Evolutionary conservation across 2,113 vertebrate species (phyloP), one percentile per base, ranked within the genome.

Genomic region (Otocyon megalotis): DNA sequence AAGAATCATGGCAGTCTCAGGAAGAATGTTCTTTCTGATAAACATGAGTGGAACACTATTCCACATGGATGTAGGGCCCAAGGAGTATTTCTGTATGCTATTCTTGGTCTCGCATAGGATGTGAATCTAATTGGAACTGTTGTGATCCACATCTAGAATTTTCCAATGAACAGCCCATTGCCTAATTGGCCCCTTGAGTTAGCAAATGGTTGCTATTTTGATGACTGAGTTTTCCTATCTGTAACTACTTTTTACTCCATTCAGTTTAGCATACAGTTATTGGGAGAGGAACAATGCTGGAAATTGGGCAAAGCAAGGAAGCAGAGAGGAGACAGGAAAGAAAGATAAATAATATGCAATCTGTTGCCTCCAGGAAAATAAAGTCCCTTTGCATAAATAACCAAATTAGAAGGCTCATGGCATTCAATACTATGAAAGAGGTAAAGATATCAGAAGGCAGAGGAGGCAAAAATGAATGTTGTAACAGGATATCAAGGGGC

Each of bases 181-280:
- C 24, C 58, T 97, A 97, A 97, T 96, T 97, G 97, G 94, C 88
- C 97, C 96, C 98, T 95, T 92, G 98, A 97, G 97, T 96, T 96
- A 93, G 32, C 65, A 95, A 97, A 96, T 50, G 76, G 94, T 96
- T 97, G 94, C 97, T 98, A 92, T 97, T 97, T 96, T 97, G 95
- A 82, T 94, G 63, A 94, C 90, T 65, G 92, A 77, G 69, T 92
- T 96, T 95, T 95, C 81, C 80, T 90, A 65, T 76, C 56, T 71
- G 12, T 86, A 92, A 95, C 69, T 88, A 96, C 74, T 35, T 83
- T 87, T 94, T 83, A 88, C 53, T 83, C 60, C 32, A 63, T 63
- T 96, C 54, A 32, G 24, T 88, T 94, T 30, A 35, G 69, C 32
- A 63, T 35, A 24, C 14, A 35, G 92, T 89, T 93, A 82, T 2